Evolutionary conservation across 37 sponge, comb jelly and placozoan species (phyloP).

Genomic region (Corticium candelabrum): DNA sequence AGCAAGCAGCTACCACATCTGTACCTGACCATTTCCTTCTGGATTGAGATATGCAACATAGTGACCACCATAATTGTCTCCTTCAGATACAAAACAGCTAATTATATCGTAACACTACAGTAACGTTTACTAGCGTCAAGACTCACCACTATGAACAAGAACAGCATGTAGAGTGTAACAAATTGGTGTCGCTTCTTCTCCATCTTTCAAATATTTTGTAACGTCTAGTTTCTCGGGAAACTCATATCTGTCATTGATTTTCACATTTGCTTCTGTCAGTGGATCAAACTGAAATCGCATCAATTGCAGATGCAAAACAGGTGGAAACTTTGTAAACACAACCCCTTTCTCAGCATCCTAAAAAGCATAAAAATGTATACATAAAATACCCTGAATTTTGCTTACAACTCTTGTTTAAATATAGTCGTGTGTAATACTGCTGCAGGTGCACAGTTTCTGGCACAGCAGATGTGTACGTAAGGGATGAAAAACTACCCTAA

Average conservation of each 20-base stretch:
- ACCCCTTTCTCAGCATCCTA: slow-evolving; percentile 93
- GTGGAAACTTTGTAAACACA: slow-evolving; percentile 80
- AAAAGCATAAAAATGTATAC: background rate
- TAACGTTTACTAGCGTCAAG: background rate
- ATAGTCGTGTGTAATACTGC: too few relatives aligned
- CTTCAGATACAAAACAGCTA: slow-evolving; percentile 3
- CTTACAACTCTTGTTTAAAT: too few relatives aligned
- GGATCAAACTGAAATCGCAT: slow-evolving; percentile 99
- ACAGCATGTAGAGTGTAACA: slow-evolving; percentile 82
- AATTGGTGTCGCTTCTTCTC: slow-evolving; percentile 42
- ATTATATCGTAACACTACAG: background rate
- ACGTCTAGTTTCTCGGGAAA: slow-evolving; percentile 83
- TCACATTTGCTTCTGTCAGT: slow-evolving; percentile 75
- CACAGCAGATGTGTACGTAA: too few relatives aligned
- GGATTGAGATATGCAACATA: slow-evolving; percentile 92
- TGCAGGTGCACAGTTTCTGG: too few relatives aligned
- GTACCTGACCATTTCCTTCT: slow-evolving; percentile 79
- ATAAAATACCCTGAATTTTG: too few relatives aligned
- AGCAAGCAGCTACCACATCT: too few relatives aligned
- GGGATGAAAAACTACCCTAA: too few relatives aligned
- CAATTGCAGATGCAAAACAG: slow-evolving; percentile 88
- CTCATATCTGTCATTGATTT: slow-evolving; percentile 94
- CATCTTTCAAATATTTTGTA: slow-evolving; percentile 66
- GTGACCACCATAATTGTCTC: slow-evolving; percentile 98
- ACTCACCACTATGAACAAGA: slow-evolving; percentile 75